Evolutionary conservation across 2,113 vertebrate species (phyloP).

Genomic region (Cromileptes altivelis): DNA sequence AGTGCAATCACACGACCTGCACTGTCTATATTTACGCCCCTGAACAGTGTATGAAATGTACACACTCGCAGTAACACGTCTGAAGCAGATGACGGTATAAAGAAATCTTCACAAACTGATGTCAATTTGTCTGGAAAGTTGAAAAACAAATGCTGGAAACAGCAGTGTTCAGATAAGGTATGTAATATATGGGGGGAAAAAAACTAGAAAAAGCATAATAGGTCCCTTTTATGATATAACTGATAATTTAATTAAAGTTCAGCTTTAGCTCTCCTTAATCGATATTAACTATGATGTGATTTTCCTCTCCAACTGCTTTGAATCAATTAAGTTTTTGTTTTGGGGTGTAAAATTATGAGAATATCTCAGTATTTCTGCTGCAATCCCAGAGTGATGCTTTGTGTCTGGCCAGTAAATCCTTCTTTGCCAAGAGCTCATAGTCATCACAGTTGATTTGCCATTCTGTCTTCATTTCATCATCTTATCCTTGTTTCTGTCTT

Average conservation of each 20-base stretch:
- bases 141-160: too few relatives aligned
- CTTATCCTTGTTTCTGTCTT: background rate
- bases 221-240: too few relatives aligned
- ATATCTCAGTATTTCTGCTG: background rate
- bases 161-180: too few relatives aligned
- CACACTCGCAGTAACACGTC: too few relatives aligned
- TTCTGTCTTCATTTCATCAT: conserved; percentile 4
- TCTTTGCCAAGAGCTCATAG: background rate
- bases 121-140: too few relatives aligned
- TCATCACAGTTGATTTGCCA: background rate
- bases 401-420: background rate
- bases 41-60: too few relatives aligned
- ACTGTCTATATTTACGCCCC: too few relatives aligned
- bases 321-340: conserved; percentile 15
- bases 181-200: too few relatives aligned
- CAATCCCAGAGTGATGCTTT: background rate
- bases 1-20: too few relatives aligned
- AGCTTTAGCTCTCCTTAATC: background rate
- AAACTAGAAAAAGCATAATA: too few relatives aligned
- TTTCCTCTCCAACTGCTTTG: conserved; percentile 9
- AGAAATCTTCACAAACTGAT: too few relatives aligned
- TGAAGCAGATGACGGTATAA: too few relatives aligned
- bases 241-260: background rate
- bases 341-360: background rate
- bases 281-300: background rate